Conservation (phyloP, 2,113 vertebrate species). For the Mustelus asterias region DNA sequence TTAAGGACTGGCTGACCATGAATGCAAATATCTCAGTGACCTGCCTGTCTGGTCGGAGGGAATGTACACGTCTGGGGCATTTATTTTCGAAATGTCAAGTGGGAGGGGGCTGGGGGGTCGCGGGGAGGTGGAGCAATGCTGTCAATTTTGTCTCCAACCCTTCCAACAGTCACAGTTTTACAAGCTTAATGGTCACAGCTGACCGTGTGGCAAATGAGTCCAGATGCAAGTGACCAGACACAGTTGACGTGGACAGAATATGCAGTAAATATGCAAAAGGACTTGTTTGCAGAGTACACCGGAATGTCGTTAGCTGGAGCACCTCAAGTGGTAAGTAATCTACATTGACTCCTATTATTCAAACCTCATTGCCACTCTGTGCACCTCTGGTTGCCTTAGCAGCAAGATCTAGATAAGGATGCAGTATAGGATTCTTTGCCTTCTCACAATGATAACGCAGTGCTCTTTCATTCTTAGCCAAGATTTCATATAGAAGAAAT, state of each 20-base stretch:
- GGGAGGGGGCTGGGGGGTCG: too few species aligned
- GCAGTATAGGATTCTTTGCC: not conserved
- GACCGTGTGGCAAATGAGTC: not conserved
- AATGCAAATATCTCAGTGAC: not conserved
- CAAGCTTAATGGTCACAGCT: not conserved
- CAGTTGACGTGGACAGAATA: constrained; percentile 13
- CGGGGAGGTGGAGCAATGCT: too few species aligned
- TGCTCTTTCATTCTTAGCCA: not conserved
- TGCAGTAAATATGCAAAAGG: not conserved
- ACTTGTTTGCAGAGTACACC: not conserved
- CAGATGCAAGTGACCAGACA: not conserved
- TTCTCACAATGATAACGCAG: not conserved
- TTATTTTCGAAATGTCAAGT: not conserved
- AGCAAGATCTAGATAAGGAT: not conserved
- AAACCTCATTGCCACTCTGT: not conserved
- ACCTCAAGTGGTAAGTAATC: not conserved
- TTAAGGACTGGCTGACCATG: too few species aligned
- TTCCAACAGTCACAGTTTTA: not conserved
- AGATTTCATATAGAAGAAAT: not conserved
- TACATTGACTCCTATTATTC: not conserved
- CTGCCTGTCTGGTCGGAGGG: too few species aligned
- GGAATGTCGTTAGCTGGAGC: not conserved
- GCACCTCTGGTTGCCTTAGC: not conserved
- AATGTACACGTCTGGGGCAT: not conserved
- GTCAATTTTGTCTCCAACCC: not conserved